Evolutionary conservation across 2,888 invertebrate genomes (phyloP), one percentile per base, ranked within the genome.

Genomic region (Baccha elongata): DNA sequence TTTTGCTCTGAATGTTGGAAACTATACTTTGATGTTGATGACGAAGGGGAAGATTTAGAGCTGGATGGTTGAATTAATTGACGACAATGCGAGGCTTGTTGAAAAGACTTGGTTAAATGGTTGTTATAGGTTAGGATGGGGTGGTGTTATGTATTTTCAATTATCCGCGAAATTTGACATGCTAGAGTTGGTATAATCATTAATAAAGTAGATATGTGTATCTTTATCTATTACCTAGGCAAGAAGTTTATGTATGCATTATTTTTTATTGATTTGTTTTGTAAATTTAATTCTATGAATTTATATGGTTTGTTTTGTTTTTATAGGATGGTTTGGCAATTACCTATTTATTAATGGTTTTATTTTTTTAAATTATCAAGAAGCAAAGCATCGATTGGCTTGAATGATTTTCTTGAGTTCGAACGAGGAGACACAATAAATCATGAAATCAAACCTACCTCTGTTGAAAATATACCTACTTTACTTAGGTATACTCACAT

Each of bases 71-170:
- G 83, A 62, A 68, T 73, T 83, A 76, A 83, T 83, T 78, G 83
- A 73, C 55, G 72, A 60, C 83, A 55, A 69, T 73, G n/a, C n/a
- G 72, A 55, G 72, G 64, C 64, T 72, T 60, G 78, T 83, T 83
- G 83, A 78, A 60, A 60, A 73, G 68, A 72, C 83, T n/a, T 73
- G 68, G 50, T 73, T 83, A 73, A 68, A 53, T 72, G 67, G 32
- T 32, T 55, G 21, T 37, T 23, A 4, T 23, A 3, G 23, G 23
- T 3, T 35, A 37, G 35, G 40, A 48, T 19, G 67, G 78, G 83
- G 83, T 78, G 78, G 83, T 52, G 72, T 72, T 78, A 73, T 78
- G 35, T 73, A 37, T 68, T 83, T 83, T 83, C 78, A 83, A 83
- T 83, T 83, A 83, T 32, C 65, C 53, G 48, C 67, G 17, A 44